A percentile compares a stretch with the other conserved stretches of the same genome.
phyloP scores from a whole-genome alignment of 2,797 vertebrate genomes.

The Knipowitschia caucasica region DNA sequence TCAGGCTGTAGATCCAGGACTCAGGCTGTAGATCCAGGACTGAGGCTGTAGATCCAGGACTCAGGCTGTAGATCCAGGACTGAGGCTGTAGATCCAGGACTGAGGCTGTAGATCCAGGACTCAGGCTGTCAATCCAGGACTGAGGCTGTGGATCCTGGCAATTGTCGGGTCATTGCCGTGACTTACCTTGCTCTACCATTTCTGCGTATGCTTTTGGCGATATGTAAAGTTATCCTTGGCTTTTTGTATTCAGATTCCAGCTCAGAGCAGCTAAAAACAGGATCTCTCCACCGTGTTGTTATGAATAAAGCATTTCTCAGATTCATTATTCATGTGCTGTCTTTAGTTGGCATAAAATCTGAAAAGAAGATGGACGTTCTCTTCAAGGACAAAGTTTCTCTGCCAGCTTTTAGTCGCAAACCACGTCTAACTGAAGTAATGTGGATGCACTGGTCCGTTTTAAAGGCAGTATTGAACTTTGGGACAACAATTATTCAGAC shows the following conservation, averaged over 20 bases:
- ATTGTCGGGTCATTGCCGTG: too few relatives aligned
- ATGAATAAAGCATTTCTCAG: conserved; percentile 40
- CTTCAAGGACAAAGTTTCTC: conserved; percentile 1
- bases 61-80: too few relatives aligned
- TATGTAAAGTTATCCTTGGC: background rate
- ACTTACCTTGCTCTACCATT: background rate
- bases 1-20: too few relatives aligned
- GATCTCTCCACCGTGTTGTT: conserved; percentile 18
- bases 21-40: too few relatives aligned
- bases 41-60: too few relatives aligned
- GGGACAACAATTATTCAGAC: background rate
- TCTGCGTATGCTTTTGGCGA: conserved; percentile 2
- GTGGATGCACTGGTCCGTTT: too few relatives aligned
- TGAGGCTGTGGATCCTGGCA: too few relatives aligned
- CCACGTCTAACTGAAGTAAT: background rate
- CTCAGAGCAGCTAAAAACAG: conserved; percentile 3
- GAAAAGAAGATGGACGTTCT: background rate
- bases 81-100: too few relatives aligned
- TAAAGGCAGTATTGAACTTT: background rate
- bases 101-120: too few relatives aligned
- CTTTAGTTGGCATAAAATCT: background rate
- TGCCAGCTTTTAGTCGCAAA: background rate
- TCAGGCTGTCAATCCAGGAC: too few relatives aligned
- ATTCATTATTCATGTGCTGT: conserved; percentile 28
- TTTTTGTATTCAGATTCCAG: background rate